These are phyloP conservation scores for Pipistrellus pipistrellus DNA, from an alignment of 2,797 vertebrate species.

Conservation along the genomic window DNA sequence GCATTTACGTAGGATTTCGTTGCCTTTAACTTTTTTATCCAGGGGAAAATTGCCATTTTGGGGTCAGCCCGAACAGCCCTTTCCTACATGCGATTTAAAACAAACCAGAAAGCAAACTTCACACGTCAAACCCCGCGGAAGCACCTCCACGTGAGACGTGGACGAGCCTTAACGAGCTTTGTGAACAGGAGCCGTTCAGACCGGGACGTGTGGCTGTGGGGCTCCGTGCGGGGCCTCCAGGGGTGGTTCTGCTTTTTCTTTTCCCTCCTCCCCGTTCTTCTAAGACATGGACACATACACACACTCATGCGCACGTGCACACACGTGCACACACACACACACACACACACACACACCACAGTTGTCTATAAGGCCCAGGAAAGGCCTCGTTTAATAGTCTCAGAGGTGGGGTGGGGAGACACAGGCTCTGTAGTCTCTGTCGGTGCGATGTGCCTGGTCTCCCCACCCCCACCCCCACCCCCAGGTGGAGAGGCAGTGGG, in stretches of 20 bases:
- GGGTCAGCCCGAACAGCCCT: slow-evolving; percentile 86
- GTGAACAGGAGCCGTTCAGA: slow-evolving; percentile 97
- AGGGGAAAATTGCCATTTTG: slow-evolving; percentile 89
- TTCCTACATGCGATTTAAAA: slow-evolving; percentile 83
- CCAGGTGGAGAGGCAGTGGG: not conserved
- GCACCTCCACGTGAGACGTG: slow-evolving; percentile 91
- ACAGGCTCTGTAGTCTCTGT: slow-evolving; percentile 51
- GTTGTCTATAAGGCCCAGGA: slow-evolving; percentile 63
- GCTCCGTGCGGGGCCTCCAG: slow-evolving; percentile 85
- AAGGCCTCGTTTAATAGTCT: slow-evolving; percentile 70
- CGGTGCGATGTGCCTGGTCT: not conserved
- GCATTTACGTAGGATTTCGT: slow-evolving; percentile 82
- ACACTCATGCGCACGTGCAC: slow-evolving; percentile 26
- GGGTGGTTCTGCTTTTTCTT: slow-evolving; percentile 78
- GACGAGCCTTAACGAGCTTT: slow-evolving; percentile 97
- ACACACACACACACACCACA: slow-evolving; percentile 32
- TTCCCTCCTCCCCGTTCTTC: slow-evolving; percentile 66
- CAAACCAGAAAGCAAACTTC: slow-evolving; percentile 86
- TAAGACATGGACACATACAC: slow-evolving; percentile 77
- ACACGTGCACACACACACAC: slow-evolving; percentile 70
- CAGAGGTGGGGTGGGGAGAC: slow-evolving; percentile 31
- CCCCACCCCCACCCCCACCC: not conserved
- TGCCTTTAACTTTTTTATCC: slow-evolving; percentile 88
- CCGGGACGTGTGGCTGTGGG: slow-evolving; percentile 86
- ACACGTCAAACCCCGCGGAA: slow-evolving; percentile 82